Evolutionary conservation across 1,140 invertebrate species (phyloP).

Genomic region (Apocrypta bakeri): DNA sequence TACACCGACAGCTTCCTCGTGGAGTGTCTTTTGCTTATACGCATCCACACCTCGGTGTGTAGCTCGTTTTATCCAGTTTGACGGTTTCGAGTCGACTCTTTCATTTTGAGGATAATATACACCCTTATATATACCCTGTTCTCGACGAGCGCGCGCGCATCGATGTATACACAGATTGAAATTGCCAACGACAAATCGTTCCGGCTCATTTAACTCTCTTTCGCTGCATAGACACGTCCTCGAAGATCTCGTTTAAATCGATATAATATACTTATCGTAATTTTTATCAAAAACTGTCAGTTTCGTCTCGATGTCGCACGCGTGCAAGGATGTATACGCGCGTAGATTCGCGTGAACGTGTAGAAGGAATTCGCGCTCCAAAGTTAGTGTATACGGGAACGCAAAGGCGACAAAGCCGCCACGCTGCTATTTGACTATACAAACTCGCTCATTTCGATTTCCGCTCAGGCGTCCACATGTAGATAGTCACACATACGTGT

Average conservation of each 20-base stretch:
- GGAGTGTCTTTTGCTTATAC: background rate
- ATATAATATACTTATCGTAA: background rate
- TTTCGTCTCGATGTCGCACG: too few species aligned
- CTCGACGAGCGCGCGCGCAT: background rate
- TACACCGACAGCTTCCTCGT: background rate
- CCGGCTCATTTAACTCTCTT: background rate
- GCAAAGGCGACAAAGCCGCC: background rate
- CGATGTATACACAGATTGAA: too few species aligned
- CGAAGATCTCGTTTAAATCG: background rate
- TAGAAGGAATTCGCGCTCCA: too few species aligned
- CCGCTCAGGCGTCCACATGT: background rate
- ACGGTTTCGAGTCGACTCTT: background rate
- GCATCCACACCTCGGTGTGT: background rate
- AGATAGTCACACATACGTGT: background rate
- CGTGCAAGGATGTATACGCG: too few species aligned
- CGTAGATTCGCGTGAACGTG: too few species aligned
- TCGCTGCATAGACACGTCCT: background rate
- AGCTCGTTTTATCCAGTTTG: background rate
- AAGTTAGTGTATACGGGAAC: background rate
- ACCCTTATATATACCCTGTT: too few species aligned
- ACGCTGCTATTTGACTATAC: background rate
- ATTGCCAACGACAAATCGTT: constrained; percentile 17
- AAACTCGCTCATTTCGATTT: constrained; percentile 16
- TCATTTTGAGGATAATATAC: background rate
- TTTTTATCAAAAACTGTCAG: too few species aligned